Percentiles rank a stretch among this genome's conserved stretches.
Evolutionary conservation across 2,797 vertebrate species (phyloP).

Genomic region (Harpagifer antarcticus): DNA sequence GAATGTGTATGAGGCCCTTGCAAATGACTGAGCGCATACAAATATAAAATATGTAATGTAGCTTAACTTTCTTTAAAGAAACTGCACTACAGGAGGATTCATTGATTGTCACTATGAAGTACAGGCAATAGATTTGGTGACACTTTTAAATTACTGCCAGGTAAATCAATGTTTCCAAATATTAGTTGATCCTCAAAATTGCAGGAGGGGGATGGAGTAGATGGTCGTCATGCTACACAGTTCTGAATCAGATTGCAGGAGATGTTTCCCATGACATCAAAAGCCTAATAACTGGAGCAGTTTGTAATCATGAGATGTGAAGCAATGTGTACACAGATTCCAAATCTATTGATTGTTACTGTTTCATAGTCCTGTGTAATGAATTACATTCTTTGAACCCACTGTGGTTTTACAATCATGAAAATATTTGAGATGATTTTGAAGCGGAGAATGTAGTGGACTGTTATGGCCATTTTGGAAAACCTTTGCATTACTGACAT

Average conservation of each 20-base stretch:
- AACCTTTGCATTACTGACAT: conserved; percentile 11
- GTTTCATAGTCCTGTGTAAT: conserved; percentile 32
- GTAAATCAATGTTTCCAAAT: background rate
- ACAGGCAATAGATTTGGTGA: background rate
- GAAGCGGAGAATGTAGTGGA: background rate
- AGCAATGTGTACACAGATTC: conserved; percentile 28
- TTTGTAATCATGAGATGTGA: conserved; percentile 12
- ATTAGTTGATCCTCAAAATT: background rate
- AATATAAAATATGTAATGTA: conserved; percentile 12
- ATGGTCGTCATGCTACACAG: background rate
- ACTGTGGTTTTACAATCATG: conserved; percentile 21
- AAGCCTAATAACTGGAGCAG: conserved; percentile 14
- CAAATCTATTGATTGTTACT: conserved; percentile 31
- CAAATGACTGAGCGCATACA: conserved; percentile 3
- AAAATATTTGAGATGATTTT: conserved; percentile 19
- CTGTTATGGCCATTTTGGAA: background rate
- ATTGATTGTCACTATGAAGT: background rate
- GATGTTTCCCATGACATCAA: conserved; percentile 37
- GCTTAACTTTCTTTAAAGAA: conserved; percentile 3
- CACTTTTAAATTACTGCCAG: background rate
- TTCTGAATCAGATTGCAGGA: conserved; percentile 16
- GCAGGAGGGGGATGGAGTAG: background rate
- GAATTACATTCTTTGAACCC: conserved; percentile 30
- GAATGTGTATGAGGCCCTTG: background rate
- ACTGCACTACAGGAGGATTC: background rate